Conservation (phyloP, 2,888 invertebrate species). For the Euplexia lucipara region DNA sequence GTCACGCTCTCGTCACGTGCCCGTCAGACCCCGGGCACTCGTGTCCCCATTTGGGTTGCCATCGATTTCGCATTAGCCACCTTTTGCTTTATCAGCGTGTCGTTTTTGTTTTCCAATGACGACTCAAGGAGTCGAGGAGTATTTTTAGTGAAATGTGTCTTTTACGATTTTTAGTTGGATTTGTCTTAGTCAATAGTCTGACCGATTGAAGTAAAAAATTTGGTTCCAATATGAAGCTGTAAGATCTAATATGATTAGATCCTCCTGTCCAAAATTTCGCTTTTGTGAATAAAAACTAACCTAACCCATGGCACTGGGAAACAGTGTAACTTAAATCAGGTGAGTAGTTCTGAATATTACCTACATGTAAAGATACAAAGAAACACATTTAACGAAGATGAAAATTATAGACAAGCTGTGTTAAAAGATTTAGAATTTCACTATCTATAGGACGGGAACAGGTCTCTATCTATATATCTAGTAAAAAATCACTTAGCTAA, state of each 20-base stretch:
- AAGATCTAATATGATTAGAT: background rate
- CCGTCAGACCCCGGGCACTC: constrained; percentile 55
- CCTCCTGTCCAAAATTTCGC: no score
- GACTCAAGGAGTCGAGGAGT: constrained; percentile 41
- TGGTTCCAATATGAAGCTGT: background rate
- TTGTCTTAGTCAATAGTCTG: constrained; percentile 44
- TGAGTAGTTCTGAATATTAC: no score
- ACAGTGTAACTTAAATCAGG: no score
- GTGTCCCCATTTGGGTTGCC: constrained; percentile 61
- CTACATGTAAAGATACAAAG: no score
- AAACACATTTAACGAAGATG: no score
- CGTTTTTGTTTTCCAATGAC: constrained; percentile 66
- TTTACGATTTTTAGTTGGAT: constrained; percentile 33
- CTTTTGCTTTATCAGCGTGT: constrained; percentile 72
- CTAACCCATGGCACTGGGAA: no score
- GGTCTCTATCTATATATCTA: no score
- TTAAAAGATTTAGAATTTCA: no score
- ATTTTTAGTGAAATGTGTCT: constrained; percentile 47
- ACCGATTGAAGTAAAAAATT: constrained; percentile 5
- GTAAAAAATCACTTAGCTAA: no score
- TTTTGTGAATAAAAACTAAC: no score
- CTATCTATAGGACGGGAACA: no score
- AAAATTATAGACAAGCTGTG: no score
- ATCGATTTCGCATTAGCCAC: constrained; percentile 85
- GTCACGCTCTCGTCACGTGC: constrained; percentile 59